Evolutionary conservation across 2,113 vertebrate species (phyloP).

Genomic region (Ahaetulla prasina): DNA sequence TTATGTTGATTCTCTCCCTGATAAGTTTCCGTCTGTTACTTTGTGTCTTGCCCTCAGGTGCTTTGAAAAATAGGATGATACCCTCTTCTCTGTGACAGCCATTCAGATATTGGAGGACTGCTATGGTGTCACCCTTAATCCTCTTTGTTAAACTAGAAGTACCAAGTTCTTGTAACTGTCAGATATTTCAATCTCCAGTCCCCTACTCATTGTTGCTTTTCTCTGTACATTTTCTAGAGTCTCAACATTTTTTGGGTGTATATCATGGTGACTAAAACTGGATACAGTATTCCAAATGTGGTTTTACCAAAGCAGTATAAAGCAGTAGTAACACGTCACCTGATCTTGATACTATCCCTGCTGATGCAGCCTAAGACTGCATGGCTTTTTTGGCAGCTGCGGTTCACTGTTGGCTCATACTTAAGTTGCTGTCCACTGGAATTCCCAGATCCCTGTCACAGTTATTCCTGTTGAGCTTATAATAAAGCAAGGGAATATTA

Average conservation of each 20-base stretch:
- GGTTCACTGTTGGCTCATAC: not conserved
- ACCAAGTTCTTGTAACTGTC: not conserved
- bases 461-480: too few species aligned
- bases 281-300: not conserved
- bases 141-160: not conserved
- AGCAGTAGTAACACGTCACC: not conserved
- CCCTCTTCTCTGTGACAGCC: not conserved
- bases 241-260: not conserved
- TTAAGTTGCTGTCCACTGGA: not conserved
- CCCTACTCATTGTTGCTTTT: not conserved
- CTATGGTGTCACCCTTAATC: not conserved
- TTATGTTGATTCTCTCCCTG: not conserved
- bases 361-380: not conserved
- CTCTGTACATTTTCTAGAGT: not conserved
- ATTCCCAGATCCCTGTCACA: too few species aligned
- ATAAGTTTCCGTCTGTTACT: not conserved
- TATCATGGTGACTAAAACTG: not conserved
- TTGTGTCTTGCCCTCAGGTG: not conserved
- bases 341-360: not conserved
- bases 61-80: not conserved
- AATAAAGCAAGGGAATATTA: too few species aligned
- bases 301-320: not conserved
- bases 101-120: not conserved
- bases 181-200: not conserved
- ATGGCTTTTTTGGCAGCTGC: not conserved